Percentiles rank a stretch among this genome's conserved stretches.
Evolutionary conservation across 2,797 vertebrate genomes (phyloP).

Genomic region (Enteromius viviparus): DNA sequence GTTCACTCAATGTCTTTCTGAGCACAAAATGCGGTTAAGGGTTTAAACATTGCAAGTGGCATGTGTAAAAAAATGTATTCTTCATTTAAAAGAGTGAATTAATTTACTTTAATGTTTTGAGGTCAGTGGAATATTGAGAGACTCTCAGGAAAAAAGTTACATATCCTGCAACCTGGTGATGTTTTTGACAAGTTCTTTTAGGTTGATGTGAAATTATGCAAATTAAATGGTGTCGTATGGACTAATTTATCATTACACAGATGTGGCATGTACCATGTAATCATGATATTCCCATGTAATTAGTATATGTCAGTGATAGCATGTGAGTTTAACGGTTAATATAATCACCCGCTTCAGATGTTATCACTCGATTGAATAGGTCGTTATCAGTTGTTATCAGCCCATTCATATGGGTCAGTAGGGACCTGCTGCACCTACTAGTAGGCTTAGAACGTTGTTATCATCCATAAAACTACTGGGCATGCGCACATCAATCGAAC

Average conservation of each 20-base stretch:
- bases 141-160: neutral
- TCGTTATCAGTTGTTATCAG: too few relatives aligned
- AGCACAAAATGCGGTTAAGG: neutral
- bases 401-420: too few relatives aligned
- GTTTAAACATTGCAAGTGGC: neutral
- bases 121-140: neutral
- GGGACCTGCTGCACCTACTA: too few relatives aligned
- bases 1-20: too few relatives aligned
- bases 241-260: constrained; percentile 25
- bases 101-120: neutral
- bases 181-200: constrained; percentile 21
- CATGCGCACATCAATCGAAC: neutral
- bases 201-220: constrained; percentile 20
- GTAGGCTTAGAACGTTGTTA: too few relatives aligned
- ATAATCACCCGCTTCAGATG: neutral
- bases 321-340: neutral
- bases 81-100: neutral
- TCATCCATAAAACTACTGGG: too few relatives aligned
- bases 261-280: constrained; percentile 35
- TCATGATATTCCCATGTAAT: constrained; percentile 26
- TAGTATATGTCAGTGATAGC: constrained; percentile 19
- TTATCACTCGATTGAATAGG: too few relatives aligned
- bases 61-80: neutral
- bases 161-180: neutral
- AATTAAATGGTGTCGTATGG: neutral